Conservation (phyloP, 2,113 vertebrate genomes). For the Cyphotilapia sp. region DNA sequence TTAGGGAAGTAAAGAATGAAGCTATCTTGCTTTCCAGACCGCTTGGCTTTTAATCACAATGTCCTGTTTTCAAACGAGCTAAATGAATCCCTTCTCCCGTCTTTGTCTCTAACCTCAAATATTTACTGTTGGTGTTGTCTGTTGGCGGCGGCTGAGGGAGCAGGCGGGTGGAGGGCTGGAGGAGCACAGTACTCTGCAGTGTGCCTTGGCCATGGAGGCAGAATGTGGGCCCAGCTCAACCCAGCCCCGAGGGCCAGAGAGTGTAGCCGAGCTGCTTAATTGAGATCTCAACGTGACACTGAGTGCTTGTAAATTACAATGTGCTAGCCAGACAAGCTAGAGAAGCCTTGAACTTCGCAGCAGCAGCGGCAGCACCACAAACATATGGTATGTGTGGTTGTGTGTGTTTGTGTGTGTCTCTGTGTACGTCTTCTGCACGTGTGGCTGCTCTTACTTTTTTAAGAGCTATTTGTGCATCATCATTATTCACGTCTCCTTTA, state of each 20-base stretch:
- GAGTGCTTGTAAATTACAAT: conserved; percentile 72
- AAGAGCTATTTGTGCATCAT: neutral
- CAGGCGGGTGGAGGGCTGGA: conserved; percentile 21
- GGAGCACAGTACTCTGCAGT: conserved; percentile 29
- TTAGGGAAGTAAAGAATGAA: conserved; percentile 2
- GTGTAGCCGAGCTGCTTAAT: conserved; percentile 64
- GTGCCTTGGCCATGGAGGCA: conserved; percentile 50
- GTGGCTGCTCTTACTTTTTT: neutral
- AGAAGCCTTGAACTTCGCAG: conserved; percentile 36
- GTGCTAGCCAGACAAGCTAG: conserved; percentile 63
- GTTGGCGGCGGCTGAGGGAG: conserved; percentile 30
- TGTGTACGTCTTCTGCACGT: neutral
- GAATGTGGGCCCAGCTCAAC: conserved; percentile 31
- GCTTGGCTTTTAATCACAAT: conserved; percentile 61
- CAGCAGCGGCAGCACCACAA: conserved; percentile 22
- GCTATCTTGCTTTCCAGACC: neutral
- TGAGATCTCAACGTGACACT: conserved; percentile 74
- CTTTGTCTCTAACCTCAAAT: conserved; percentile 73
- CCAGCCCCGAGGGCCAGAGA: conserved; percentile 40
- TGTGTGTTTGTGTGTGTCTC: conserved; percentile 5
- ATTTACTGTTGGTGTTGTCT: conserved; percentile 71
- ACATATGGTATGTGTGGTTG: conserved; percentile 22
- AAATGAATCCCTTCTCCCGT: conserved; percentile 64
- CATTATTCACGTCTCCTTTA: neutral
- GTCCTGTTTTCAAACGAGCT: conserved; percentile 66